Base-by-base conservation (phyloP, 2,888 invertebrate genomes). In the Galeopsomyia nigrocyanea region DNA sequence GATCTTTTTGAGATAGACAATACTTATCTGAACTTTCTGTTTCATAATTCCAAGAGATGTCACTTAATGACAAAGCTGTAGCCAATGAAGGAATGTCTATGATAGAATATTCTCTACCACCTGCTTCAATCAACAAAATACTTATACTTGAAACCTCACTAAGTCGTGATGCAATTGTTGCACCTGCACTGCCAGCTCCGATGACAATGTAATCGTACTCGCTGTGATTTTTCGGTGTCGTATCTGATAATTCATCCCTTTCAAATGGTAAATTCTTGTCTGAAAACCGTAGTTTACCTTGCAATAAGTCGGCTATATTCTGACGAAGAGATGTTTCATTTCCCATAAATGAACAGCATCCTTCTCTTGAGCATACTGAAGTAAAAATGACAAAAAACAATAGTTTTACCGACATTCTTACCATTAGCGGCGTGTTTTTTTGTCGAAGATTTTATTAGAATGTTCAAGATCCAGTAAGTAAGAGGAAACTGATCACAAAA, bases 11-110 rank as follows among this genome's bases (percentile, higher is more conserved):
- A 26, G 88, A 80, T 94, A 26, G 88, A 80, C 94, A 94, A 77
- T 91, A 92, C 68, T 87, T 90, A 57, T 90, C 88, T 16, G 93
- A 94, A 0, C 95, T 92, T 82, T 93, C 92, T 0, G 95, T 94
- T 82, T 92, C 91, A 84, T 94, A 95, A 77, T 89, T 91, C 95
- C 95, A 95, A 82, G 95, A 94, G 3, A 22, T 50, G 19, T 50
- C 26, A 26, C 5, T 26, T 26, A 26, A 3, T 26, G 26, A 26
- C n/a, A 26, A 5, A 26, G 26, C 3, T 3, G 5, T 26, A 26
- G 26, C 26, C 26, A 26, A 3, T 26, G 3, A 2, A 2, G 26
- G 26, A 3, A 26, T 26, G 5, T 26, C 26, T 3, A 26, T 26
- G 5, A 26, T 26, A 26, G 46, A 47, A 62, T 51, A 26, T 86